Percentiles rank a stretch among this genome's conserved stretches.
phyloP scores from a whole-genome alignment of 2,797 vertebrate genomes.

The Bradypus variegatus region DNA sequence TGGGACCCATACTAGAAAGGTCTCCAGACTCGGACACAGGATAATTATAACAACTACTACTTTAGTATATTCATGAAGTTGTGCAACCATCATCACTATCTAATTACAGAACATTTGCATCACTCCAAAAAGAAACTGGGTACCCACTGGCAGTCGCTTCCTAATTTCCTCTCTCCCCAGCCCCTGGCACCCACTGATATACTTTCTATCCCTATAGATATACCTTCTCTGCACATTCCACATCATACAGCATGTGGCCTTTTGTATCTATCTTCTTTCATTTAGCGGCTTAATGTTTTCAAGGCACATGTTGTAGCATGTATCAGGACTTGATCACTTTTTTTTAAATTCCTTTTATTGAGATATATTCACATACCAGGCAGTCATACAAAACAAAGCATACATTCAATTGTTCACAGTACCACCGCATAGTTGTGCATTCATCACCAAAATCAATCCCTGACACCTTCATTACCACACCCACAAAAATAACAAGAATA shows the following conservation, averaged over 20 bases:
- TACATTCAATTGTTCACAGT: no score
- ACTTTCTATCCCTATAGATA: neutral
- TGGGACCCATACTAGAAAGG: neutral
- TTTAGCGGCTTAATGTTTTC: neutral
- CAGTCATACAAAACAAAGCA: no score
- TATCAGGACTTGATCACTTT: neutral
- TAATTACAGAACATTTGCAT: neutral
- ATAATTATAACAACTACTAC: neutral
- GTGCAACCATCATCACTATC: no score
- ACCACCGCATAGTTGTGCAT: no score
- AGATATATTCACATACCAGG: no score
- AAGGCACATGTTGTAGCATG: neutral
- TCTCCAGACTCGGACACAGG: neutral
- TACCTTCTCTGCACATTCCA: neutral
- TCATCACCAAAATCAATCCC: no score
- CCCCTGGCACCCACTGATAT: neutral
- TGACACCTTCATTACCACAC: no score
- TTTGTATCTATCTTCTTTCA: neutral
- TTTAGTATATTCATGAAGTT: neutral
- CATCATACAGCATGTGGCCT: neutral
- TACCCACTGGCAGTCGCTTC: neutral
- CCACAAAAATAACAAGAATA: no score
- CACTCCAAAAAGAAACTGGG: neutral
- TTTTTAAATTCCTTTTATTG: no score
- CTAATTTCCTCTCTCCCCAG: neutral